Base-by-base conservation (phyloP, 1,140 invertebrate genomes). In the Cydia pomonella region DNA sequence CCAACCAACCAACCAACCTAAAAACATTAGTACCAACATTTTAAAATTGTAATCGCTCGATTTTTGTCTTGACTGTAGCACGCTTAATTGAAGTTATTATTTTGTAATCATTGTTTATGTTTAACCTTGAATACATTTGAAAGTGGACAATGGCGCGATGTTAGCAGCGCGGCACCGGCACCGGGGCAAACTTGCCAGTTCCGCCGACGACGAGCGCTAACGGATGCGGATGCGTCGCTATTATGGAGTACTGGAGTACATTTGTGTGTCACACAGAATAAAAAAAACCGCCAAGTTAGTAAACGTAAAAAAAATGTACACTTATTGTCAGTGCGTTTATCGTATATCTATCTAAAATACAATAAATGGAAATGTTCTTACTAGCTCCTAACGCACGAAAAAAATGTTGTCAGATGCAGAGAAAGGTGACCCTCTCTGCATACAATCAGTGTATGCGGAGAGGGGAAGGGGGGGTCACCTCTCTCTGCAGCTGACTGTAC, bases 141-240 rank as follows among this genome's bases (percentile, higher is more conserved):
- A 38, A 33, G n/a, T 18, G 64, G 29, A 69, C 64, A 69, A 69
- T 69, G 27, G 64, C 16, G 25, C 74, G 72, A 75, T 75, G 80
- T 77, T 77, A 74, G 77, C 69, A 75, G 63, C 77, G 76, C 73
- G n/a, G 53, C 21, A 2, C 47, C 47, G 77, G 77, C 72, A 29
- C 50, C 74, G 72, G 69, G 44, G 72, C 72, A 79, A 79, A 75
- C 76, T 79, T 75, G 73, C 74, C 77, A 74, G 75, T 81, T 79
- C 80, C 78, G 80, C 73, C 75, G 76, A 76, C 75, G 76, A 76
- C 71, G 59, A 73, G 27, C 76, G 44, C 5, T 75, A 72, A 50
- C 74, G 78, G 75, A 81, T 77, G 18, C 69, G 75, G 80, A 81
- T 64, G 63, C n/a, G 63, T 64, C 63, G 63, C 27, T 27, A 64